Base-by-base conservation (phyloP, 2,888 invertebrate genomes). In the Bugulina stolonifera region DNA sequence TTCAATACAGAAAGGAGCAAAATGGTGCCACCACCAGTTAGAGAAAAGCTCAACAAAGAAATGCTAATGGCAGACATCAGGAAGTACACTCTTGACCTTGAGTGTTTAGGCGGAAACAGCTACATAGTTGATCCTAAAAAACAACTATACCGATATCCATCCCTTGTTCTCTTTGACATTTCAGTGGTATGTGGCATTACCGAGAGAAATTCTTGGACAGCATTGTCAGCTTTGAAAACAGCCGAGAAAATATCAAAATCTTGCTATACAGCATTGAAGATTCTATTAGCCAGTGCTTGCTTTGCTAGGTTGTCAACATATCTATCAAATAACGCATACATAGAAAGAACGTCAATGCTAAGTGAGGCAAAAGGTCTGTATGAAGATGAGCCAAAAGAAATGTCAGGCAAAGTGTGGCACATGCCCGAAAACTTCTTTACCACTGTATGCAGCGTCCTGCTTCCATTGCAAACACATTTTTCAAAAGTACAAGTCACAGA, bases 121-220 rank as follows among this genome's bases (percentile, higher is more conserved):
- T 32, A 32, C 27, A 10, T n/a, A 27, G 64, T 64, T 25, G 27
- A 64, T 32, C 25, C 29, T 32, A 64, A 64, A 32, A 27, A 34
- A 64, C 29, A 64, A 32, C 32, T 64, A 2, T 64, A 64, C 34
- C 22, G 64, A 27, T 64, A 29, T 64, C 64, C 64, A 5, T 64
- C 64, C 2, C 25, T 64, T 32, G 29, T 64, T 3, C 64, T 64
- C 5, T 64, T 64, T 32, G n/a, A 64, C 64, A 64, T 64, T 32
- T 64, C 32, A 2, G 32, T 64, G 25, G 29, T 64, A 14, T 25
- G 5, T 29, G 32, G 32, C 18, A 14, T 64, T 10, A 14, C 5
- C n/a, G 27, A 18, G 14, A 3, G 29, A 14, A 32, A 5, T 10
- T 64, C 64, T 32, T 64, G 64, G 64, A 14, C 29, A 64, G 14